Conservation (phyloP, 2,113 vertebrate genomes). For the Gymnorhina tibicen region DNA sequence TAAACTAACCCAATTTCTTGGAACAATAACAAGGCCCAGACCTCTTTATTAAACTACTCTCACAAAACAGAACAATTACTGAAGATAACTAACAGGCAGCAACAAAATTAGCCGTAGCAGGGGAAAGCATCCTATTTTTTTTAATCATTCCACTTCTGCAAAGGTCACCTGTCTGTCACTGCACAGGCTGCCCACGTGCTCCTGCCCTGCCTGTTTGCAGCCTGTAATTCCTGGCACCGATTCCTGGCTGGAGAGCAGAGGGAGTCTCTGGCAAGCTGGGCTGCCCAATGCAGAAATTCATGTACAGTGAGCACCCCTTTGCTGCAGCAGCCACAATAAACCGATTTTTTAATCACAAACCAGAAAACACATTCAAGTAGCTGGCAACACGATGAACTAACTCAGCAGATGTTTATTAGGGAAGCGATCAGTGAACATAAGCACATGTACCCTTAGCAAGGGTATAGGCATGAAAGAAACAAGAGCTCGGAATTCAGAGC, state of each 20-base stretch:
- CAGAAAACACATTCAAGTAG: neutral
- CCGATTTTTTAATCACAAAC: neutral
- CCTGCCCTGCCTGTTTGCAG: neutral
- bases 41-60: neutral
- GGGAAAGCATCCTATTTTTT: neutral
- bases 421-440: neutral
- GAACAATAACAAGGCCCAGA: neutral
- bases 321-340: neutral
- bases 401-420: neutral
- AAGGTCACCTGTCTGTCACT: neutral
- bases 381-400: neutral
- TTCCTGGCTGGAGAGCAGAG: neutral
- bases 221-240: neutral
- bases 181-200: neutral
- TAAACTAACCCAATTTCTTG: neutral
- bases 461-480: neutral
- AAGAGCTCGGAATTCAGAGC: neutral
- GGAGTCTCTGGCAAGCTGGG: neutral
- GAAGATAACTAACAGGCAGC: neutral
- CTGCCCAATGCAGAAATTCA: neutral
- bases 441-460: neutral
- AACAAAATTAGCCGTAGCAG: neutral
- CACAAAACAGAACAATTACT: neutral
- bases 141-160: neutral
- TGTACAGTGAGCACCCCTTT: neutral